These are phyloP conservation scores for Harlomillsia oculata DNA, from an alignment of 1,140 invertebrate genomes.

Conservation along the genomic window DNA sequence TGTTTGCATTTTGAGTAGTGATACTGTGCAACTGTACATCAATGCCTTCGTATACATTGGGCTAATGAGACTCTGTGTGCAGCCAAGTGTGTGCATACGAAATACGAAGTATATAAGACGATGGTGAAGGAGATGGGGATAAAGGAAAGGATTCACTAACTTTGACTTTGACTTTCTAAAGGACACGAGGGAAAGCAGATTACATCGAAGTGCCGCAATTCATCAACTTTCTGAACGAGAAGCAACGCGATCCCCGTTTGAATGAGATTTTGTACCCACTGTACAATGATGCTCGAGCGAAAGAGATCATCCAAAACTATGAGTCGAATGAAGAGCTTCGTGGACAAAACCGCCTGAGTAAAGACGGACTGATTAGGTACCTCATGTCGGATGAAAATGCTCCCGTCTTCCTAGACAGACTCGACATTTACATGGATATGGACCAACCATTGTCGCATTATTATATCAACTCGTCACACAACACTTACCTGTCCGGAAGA, in stretches of 20 bases:
- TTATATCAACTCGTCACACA: conserved; percentile 99
- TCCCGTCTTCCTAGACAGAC: conserved; percentile 90
- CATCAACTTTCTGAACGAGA: conserved; percentile 93
- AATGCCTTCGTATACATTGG: too few relatives aligned
- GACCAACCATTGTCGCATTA: conserved; percentile 95
- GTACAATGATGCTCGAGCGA: conserved; percentile 87
- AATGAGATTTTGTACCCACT: conserved; percentile 98
- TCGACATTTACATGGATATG: conserved; percentile 98
- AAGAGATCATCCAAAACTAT: conserved; percentile 88
- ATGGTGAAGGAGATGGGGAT: too few relatives aligned
- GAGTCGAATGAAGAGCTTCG: conserved; percentile 66
- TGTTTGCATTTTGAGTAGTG: too few relatives aligned
- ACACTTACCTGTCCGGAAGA: conserved; percentile 91
- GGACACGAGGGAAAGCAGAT: conserved; percentile 80
- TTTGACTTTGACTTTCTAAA: conserved; percentile 42
- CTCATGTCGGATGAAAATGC: conserved; percentile 99
- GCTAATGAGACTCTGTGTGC: too few relatives aligned
- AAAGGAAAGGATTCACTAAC: too few relatives aligned
- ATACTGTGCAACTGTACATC: too few relatives aligned
- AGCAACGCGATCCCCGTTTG: conserved; percentile 92
- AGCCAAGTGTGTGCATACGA: too few relatives aligned
- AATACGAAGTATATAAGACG: too few relatives aligned
- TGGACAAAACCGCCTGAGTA: conserved; percentile 60
- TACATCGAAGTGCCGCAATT: conserved; percentile 77
- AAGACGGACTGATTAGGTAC: conserved; percentile 92